Base-by-base conservation (phyloP, 2,797 vertebrate species). In the Acrocephalus scirpaceus region DNA sequence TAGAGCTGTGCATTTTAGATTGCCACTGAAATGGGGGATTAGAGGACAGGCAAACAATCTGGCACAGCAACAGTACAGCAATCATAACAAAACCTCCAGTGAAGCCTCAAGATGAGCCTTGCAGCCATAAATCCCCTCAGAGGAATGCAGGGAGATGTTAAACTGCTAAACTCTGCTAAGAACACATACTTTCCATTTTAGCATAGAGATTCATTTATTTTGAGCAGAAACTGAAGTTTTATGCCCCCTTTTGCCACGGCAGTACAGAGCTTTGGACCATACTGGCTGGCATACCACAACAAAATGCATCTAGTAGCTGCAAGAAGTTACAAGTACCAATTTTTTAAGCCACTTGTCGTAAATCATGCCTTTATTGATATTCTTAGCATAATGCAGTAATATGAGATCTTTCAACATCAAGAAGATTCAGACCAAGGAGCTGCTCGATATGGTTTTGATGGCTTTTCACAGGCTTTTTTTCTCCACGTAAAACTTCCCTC, bases 1-100 rank as follows among this genome's bases (percentile, higher is more conserved):
- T 66, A 81, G 18, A 75, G 61, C 51, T 86, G 51, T 56, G 51
- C 48, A 20, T 83, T 94, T 85, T 7, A 65, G 85, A 88, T 76
- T 73, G 64, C 40, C 58, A 60, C 3, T 72, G 78, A 75, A 92
- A 72, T 3, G 2, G 15, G 51, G 50, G 74, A 66, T 90, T 86
- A 92, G 60, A 70, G 57, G 36, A 81, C 3, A 2, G 45, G 62
- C 50, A 70, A 88, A 62, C 13, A 42, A 60, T 54, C 51, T 69
- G 64, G 75, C 79, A 70, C 3, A 12, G 34, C 7, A 2, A 8
- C 13, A 66, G 53, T 2, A 36, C 45, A 65, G 40, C 32, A 82
- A 48, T 32, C 34, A 1, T 25, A 76, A 47, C 40, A 61, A 80
- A 71, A 70, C 42, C 62, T 44, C 7, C 19, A 64, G 9, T 1